Percentiles rank a stretch among this genome's conserved stretches.
Conservation (phyloP, 2,797 vertebrate genomes). For the Perodicticus potto region DNA sequence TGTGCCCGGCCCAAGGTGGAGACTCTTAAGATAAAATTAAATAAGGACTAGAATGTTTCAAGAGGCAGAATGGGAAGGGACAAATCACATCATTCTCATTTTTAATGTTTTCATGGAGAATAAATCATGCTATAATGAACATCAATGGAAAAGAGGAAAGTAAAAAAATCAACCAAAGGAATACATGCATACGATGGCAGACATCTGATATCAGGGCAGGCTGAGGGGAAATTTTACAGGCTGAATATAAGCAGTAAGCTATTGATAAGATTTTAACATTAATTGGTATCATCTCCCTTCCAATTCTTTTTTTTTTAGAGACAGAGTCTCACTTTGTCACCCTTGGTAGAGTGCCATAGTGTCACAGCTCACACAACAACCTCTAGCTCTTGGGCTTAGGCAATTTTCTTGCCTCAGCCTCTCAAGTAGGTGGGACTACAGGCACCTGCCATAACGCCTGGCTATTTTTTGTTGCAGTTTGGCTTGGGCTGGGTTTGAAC, state of each 20-base stretch:
- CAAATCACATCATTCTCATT: constrained; percentile 18
- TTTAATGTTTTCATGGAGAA: constrained; percentile 42
- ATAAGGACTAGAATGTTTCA: background rate
- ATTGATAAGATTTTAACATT: constrained; percentile 51
- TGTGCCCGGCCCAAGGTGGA: background rate
- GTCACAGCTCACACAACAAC: too few species aligned
- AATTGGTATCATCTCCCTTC: constrained; percentile 9
- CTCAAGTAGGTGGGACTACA: too few species aligned
- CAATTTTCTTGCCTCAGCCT: too few species aligned
- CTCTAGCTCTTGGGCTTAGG: too few species aligned
- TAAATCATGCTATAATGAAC: constrained; percentile 33
- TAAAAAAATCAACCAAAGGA: constrained; percentile 39
- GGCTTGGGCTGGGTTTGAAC: too few species aligned
- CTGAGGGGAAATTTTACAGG: background rate
- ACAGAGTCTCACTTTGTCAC: too few species aligned
- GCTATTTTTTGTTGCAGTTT: too few species aligned
- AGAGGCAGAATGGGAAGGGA: background rate
- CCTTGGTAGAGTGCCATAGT: too few species aligned
- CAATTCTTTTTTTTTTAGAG: background rate
- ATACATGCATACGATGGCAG: constrained; percentile 41
- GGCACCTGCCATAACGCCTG: too few species aligned
- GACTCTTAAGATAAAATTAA: constrained; percentile 54
- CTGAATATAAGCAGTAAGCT: background rate
- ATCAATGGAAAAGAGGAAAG: background rate
- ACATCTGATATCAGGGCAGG: background rate